Evolutionary conservation across 2,888 invertebrate species (phyloP).

Genomic region (Protophormia terraenovae): DNA sequence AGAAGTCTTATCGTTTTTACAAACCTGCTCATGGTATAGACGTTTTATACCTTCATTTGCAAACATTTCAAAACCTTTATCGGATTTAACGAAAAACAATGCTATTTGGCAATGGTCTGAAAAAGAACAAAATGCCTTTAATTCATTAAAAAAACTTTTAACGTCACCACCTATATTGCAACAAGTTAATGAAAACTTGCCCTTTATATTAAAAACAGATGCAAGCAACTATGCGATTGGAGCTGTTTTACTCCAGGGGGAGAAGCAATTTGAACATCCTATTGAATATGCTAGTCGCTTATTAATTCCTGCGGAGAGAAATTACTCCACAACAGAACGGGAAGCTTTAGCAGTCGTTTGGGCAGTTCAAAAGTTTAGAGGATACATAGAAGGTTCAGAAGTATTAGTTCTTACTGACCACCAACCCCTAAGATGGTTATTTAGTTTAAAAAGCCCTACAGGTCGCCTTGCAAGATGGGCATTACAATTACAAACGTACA

Average conservation of each 20-base stretch:
- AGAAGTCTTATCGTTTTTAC: conserved; percentile 33
- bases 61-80: conserved; percentile 71
- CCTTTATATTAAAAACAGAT: conserved; percentile 73
- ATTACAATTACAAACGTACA: conserved; percentile 77
- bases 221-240: conserved; percentile 69
- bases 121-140: conserved; percentile 63
- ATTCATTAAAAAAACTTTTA: conserved; percentile 61
- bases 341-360: conserved; percentile 75
- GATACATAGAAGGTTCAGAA: conserved; percentile 77
- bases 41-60: conserved; percentile 42
- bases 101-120: conserved; percentile 49
- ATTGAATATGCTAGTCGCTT: conserved; percentile 56
- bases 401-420: conserved; percentile 78
- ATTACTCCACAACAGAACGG: conserved; percentile 76
- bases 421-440: conserved; percentile 80
- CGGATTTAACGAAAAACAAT: conserved; percentile 71
- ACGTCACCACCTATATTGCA: conserved; percentile 64
- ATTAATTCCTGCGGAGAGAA: conserved; percentile 71
- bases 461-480: conserved; percentile 81
- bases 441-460: conserved; percentile 77
- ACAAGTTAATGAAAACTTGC: conserved; percentile 69
- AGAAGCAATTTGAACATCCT: conserved; percentile 68
- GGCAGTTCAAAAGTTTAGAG: conserved; percentile 77
- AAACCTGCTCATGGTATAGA: conserved; percentile 46
- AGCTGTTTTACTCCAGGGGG: conserved; percentile 66